Evolutionary conservation across 2,113 vertebrate species (phyloP).

Genomic region (Mesitornis unicolor): DNA sequence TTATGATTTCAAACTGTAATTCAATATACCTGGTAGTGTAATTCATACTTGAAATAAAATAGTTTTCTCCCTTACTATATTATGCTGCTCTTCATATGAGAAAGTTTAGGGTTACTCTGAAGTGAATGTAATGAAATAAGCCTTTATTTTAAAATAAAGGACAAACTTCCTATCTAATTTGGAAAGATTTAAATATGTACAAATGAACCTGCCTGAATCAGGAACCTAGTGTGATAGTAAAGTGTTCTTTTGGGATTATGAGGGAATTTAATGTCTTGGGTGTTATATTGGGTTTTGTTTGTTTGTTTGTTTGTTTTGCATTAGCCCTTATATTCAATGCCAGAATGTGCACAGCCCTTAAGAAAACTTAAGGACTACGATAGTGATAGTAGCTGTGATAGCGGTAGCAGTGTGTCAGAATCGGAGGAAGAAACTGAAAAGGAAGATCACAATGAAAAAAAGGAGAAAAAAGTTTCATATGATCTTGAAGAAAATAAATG

Average conservation of each 20-base stretch:
- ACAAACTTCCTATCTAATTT: background rate
- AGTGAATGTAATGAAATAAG: background rate
- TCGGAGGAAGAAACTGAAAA: slow-evolving; percentile 77
- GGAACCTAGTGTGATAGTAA: background rate
- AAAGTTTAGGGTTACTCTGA: background rate
- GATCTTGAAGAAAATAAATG: slow-evolving; percentile 79
- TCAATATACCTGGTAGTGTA: background rate
- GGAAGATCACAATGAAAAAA: slow-evolving; percentile 72
- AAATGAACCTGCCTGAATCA: background rate
- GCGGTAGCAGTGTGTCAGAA: slow-evolving; percentile 79
- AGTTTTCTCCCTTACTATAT: background rate
- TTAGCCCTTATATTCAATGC: slow-evolving; percentile 90
- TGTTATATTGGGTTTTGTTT: background rate
- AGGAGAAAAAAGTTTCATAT: slow-evolving; percentile 85
- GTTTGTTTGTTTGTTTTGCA: background rate
- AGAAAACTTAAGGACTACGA: slow-evolving; percentile 73
- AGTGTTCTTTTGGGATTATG: background rate
- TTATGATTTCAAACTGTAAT: background rate
- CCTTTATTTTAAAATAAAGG: background rate
- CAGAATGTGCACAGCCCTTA: slow-evolving; percentile 83
- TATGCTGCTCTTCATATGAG: background rate
- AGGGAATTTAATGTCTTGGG: background rate
- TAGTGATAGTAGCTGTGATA: slow-evolving; percentile 83
- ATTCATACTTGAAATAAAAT: background rate
- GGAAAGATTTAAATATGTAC: background rate